Evolutionary conservation across 2,797 vertebrate genomes (phyloP).

Genomic region (Meriones psammophilus): DNA sequence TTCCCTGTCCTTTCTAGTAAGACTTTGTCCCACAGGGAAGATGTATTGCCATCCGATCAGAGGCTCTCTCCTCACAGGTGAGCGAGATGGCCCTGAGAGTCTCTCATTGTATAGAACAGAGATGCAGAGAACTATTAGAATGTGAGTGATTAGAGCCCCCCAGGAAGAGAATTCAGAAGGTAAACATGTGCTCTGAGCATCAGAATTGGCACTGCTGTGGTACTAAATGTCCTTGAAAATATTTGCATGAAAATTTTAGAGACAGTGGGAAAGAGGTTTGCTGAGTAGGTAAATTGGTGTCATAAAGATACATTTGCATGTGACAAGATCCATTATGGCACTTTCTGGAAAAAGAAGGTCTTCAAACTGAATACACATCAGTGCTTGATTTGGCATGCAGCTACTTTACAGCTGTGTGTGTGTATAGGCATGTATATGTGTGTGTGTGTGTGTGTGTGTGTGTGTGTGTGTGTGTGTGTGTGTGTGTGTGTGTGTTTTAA

Average conservation of each 20-base stretch:
- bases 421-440: not conserved
- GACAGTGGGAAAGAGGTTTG: not conserved
- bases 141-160: rapidly evolving
- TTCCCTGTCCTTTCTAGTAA: conserved; percentile 52
- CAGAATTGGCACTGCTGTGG: not conserved
- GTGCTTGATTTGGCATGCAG: not conserved
- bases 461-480: not conserved
- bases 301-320: conserved; percentile 26
- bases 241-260: not conserved
- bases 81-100: not conserved
- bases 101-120: not conserved
- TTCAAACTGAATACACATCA: conserved; percentile 22
- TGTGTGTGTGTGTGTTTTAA: conserved; percentile 22
- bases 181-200: not conserved
- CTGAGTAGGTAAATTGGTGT: not conserved
- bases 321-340: not conserved
- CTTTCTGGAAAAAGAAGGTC: conserved; percentile 49
- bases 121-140: not conserved
- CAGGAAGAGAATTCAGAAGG: conserved; percentile 7
- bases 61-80: not conserved
- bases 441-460: not conserved
- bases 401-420: not conserved
- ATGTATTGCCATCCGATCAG: not conserved
- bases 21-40: conserved; percentile 19
- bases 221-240: conserved; percentile 4